Evolutionary conservation across 2,888 invertebrate species (phyloP), one percentile per base, ranked within the genome.

Genomic region (Machimus atricapillus): DNA sequence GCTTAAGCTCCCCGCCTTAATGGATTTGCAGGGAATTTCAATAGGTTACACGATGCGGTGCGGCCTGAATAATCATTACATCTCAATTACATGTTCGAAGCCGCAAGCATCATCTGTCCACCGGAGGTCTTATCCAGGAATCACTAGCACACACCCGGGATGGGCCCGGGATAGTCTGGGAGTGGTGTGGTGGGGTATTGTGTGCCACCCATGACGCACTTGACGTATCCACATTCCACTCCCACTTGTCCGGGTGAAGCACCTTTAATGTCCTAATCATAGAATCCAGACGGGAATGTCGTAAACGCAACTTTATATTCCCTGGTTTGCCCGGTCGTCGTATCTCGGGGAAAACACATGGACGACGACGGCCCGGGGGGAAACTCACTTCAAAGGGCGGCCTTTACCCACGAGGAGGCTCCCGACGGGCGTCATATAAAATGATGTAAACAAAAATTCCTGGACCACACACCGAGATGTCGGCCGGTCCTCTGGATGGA

Each of bases 241-340:
- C 43, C 83, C 83, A 66, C 52, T 37, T 34, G 66, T 31, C 31
- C 16, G 83, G 58, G 83, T 66, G 73, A 66, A 87, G 86, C 87
- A 86, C 87, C 87, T 87, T 87, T 87, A 87, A 87, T 87, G 87
- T 86, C 87, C 87, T 87, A 87, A 87, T 87, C 87, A 86, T 86
- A 46, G 66, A 37, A 86, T 81, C 82, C 85, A 86, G 87, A 87
- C 87, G 83, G 78, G 43, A 86, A 82, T 82, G 86, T 87, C 87
- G 87, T 87, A 87, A 87, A 87, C 43, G 87, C 85, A 83, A 83
- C 82, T 85, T 40, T 40, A 66, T 37, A 66, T 37, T 31, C 83
- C 34, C 83, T 16, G 58, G 40, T 40, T 40, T 40, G 43, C n/a
- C 14, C 37, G 37, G 14, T 40, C 12, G 40, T 40, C 43, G 43